Evolutionary conservation across 2,888 invertebrate genomes (phyloP).

Genomic region (Rotaria macrura): DNA sequence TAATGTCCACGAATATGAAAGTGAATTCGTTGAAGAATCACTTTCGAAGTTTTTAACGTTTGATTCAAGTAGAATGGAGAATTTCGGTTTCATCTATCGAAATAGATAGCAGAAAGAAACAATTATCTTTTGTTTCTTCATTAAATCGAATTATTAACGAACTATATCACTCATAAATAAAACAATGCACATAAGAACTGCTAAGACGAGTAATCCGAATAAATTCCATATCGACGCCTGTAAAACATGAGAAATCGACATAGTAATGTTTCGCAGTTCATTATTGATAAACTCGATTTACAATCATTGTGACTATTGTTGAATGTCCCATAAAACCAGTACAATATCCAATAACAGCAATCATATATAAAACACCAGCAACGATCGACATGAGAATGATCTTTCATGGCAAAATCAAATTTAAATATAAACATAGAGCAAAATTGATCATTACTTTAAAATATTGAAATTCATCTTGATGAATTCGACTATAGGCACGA

Average conservation of each 20-base stretch:
- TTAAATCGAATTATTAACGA: neutral
- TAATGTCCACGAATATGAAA: neutral
- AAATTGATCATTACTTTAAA: neutral
- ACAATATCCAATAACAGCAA: neutral
- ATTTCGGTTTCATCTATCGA: neutral
- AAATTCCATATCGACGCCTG: neutral
- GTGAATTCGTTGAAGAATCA: neutral
- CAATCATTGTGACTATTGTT: neutral
- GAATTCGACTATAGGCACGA: neutral
- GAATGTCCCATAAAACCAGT: neutral
- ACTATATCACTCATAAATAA: neutral
- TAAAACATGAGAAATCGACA: neutral
- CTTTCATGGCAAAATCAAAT: neutral
- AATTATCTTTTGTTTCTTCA: too few species aligned
- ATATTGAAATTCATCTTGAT: neutral
- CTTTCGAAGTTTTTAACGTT: neutral
- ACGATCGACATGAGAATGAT: neutral
- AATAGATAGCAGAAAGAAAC: too few species aligned
- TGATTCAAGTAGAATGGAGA: neutral
- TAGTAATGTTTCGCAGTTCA: too few species aligned
- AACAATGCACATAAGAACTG: neutral
- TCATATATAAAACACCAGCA: neutral
- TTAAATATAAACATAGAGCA: neutral
- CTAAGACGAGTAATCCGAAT: neutral
- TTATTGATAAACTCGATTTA: neutral